These are phyloP conservation scores for Drosophila micromelanica DNA, from an alignment of 1,140 invertebrate genomes.

Conservation along the genomic window DNA sequence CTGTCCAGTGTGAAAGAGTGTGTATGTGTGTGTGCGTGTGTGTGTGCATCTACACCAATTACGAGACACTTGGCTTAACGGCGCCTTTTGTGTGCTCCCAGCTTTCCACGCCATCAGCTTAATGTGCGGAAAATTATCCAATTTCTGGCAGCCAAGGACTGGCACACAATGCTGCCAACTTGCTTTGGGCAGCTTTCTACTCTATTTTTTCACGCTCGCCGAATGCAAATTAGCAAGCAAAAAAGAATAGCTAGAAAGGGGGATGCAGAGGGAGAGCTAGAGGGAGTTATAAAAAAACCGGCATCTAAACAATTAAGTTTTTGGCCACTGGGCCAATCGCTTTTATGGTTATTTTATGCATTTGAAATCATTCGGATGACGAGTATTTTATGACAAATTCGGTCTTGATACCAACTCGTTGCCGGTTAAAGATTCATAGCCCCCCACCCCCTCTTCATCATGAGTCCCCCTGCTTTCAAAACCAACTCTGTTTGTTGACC, in stretches of 20 bases:
- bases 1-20: slow-evolving; percentile 1
- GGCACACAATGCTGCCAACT: neutral
- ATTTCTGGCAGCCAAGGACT: slow-evolving; percentile 5
- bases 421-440: slow-evolving; percentile 12
- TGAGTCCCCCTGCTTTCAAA: neutral
- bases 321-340: slow-evolving; percentile 11
- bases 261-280: too few species aligned
- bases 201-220: neutral
- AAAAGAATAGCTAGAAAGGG: neutral
- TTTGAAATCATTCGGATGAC: slow-evolving; percentile 38
- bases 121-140: slow-evolving; percentile 47
- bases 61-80: slow-evolving; percentile 28
- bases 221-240: slow-evolving; percentile 10
- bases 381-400: slow-evolving; percentile 54
- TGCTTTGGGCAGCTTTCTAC: neutral
- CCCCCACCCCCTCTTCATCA: neutral
- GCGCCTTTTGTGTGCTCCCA: slow-evolving; percentile 6
- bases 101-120: slow-evolving; percentile 20
- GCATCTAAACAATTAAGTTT: slow-evolving; percentile 1
- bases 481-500: slow-evolving; percentile 29
- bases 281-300: neutral
- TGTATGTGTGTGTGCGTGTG: slow-evolving; percentile 6
- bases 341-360: slow-evolving; percentile 74
- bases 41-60: slow-evolving; percentile 34
- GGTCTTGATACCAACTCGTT: slow-evolving; percentile 27